Evolutionary conservation across 2,888 invertebrate species (phyloP), one percentile per base, ranked within the genome.

Genomic region (Tetropium fuscum): DNA sequence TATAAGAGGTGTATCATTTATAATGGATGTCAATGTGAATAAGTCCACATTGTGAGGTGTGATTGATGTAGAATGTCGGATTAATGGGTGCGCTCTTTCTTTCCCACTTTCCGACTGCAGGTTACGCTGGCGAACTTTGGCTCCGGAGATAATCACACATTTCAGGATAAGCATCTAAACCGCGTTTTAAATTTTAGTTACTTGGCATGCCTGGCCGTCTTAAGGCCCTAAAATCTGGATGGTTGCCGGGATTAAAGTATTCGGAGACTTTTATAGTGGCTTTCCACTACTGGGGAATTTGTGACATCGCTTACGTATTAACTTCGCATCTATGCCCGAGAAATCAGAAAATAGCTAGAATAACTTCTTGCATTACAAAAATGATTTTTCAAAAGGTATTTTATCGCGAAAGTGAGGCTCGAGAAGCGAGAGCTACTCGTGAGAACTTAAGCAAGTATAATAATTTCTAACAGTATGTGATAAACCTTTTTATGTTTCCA

Each of bases 11-110:
- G 10, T 69, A 75, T 77, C 77, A 77, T 78, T 78, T 77, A 78
- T 78, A 77, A 78, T 72, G 74, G 69, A 70, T 73, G 78, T 78
- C 78, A 78, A 75, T 78, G 72, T 73, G 75, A 78, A 78, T 78
- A 78, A 75, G 76, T 75, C 70, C 69, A 75, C 73, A 78, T 78
- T 78, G 77, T 78, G 70, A 71, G 62, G 53, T 47, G 66, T 78
- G 78, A 78, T 77, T 77, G 76, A 78, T 76, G 73, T 59, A 57
- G 64, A 64, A 67, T 73, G 66, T 69, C 62, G 66, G 70, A 69
- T 70, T 68, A n/a, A 72, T 63, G 62, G 64, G 55, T 40, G 57
- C 51, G 60, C 53, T 51, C 40, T 47, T 27, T 27, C 51, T 51
- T 27, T 51, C 27, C 20, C 20, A 20, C 18, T 27, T 8, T 36